Percentiles rank a stretch among this genome's conserved stretches.
Conservation (phyloP, 2,797 vertebrate species). For the Acomys russatus region DNA sequence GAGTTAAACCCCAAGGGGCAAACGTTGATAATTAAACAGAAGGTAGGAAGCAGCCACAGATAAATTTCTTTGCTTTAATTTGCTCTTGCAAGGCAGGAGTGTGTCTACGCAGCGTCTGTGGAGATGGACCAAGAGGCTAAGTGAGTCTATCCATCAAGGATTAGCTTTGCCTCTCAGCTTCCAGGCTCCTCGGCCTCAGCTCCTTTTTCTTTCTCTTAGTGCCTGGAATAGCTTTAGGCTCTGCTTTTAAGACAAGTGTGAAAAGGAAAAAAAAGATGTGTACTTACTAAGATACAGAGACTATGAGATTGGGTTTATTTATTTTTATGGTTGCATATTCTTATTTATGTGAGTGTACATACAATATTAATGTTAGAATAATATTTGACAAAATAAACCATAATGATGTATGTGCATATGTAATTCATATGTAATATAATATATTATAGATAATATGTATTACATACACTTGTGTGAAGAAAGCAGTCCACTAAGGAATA, state of each 20-base stretch:
- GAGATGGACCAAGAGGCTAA: neutral
- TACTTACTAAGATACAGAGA: conserved; percentile 4
- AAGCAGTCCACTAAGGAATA: conserved; percentile 18
- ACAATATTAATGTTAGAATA: conserved; percentile 1
- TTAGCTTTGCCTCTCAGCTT: neutral
- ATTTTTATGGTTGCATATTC: neutral
- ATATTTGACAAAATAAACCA: conserved; percentile 18
- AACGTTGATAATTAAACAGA: neutral
- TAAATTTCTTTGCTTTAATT: neutral
- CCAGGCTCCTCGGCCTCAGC: neutral
- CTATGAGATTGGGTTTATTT: conserved; percentile 44
- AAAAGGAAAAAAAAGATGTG: neutral
- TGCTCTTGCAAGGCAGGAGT: neutral
- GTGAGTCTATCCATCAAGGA: neutral
- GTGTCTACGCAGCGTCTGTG: neutral
- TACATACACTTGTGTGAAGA: neutral
- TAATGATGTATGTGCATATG: neutral
- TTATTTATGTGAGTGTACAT: neutral
- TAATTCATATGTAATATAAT: neutral
- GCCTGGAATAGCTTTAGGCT: neutral
- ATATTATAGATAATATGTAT: neutral
- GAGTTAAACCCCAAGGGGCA: conserved; percentile 40
- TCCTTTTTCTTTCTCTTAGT: neutral
- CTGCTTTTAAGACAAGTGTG: conserved; percentile 39
- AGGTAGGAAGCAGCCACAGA: neutral